Percentiles rank a stretch among this genome's conserved stretches.
Evolutionary conservation across 2,797 vertebrate genomes (phyloP).

Genomic region (Enteromius viviparus): DNA sequence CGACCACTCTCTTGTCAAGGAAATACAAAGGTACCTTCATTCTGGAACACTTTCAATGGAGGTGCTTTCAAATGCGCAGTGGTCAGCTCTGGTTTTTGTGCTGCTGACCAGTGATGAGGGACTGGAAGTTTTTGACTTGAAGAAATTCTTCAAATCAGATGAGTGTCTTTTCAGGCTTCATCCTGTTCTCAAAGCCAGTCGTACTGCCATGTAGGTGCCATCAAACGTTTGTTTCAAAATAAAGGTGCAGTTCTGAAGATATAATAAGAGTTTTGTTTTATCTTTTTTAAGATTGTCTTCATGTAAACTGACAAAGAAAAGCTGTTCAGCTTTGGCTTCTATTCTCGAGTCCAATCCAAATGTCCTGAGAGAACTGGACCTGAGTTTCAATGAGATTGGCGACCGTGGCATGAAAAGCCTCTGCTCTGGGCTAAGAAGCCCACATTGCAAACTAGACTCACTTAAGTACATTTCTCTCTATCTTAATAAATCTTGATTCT

Average conservation of each 20-base stretch:
- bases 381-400: slow-evolving; percentile 46
- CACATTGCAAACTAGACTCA: slow-evolving; percentile 41
- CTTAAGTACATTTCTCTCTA: slow-evolving; percentile 33
- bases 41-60: slow-evolving; percentile 40
- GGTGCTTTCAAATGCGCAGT: slow-evolving; percentile 53
- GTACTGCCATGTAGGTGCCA: slow-evolving; percentile 48
- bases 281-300: slow-evolving; percentile 41
- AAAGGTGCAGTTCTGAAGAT: neutral
- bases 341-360: slow-evolving; percentile 33
- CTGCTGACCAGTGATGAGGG: slow-evolving; percentile 51
- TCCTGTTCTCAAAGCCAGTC: slow-evolving; percentile 48
- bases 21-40: slow-evolving; percentile 49
- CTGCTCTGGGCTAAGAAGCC: slow-evolving; percentile 30
- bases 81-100: slow-evolving; percentile 58
- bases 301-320: slow-evolving; percentile 47
- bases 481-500: no score
- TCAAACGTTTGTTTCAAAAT: neutral
- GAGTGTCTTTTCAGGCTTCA: slow-evolving; percentile 45
- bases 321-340: slow-evolving; percentile 6
- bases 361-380: slow-evolving; percentile 30
- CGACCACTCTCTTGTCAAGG: slow-evolving; percentile 44
- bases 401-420: slow-evolving; percentile 37
- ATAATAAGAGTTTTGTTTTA: neutral
- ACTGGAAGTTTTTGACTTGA: slow-evolving; percentile 58
- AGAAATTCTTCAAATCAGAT: slow-evolving; percentile 51